A percentile compares a stretch with the other conserved stretches of the same genome.
Evolutionary conservation across 2,888 invertebrate species (phyloP).

Genomic region (Laspeyria flexula): DNA sequence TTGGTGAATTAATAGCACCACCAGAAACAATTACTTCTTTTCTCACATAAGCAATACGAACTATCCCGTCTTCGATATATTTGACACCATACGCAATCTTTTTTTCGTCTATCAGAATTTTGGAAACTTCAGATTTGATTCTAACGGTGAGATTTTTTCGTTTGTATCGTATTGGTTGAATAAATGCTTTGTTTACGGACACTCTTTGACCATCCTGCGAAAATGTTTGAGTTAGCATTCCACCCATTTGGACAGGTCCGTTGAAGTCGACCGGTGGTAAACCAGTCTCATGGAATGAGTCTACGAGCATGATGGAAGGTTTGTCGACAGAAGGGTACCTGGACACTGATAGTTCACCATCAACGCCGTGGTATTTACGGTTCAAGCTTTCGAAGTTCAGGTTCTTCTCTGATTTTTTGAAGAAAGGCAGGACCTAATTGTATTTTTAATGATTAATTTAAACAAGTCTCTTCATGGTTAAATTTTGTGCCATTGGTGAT

Average conservation of each 20-base stretch:
- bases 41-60: conserved; percentile 56
- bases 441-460: not conserved
- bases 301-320: conserved; percentile 81
- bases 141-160: conserved; percentile 80
- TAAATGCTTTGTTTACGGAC: conserved; percentile 88
- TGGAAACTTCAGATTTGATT: conserved; percentile 80
- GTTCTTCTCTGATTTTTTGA: conserved; percentile 88
- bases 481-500: too few relatives aligned
- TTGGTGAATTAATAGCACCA: conserved; percentile 66
- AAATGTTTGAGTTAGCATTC: conserved; percentile 85
- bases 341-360: conserved; percentile 87
- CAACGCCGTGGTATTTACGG: conserved; percentile 84
- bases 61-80: conserved; percentile 49
- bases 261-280: conserved; percentile 85
- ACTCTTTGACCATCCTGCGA: conserved; percentile 83
- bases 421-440: conserved; percentile 51
- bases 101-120: conserved; percentile 83
- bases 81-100: conserved; percentile 64
- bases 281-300: conserved; percentile 86
- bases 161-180: conserved; percentile 86
- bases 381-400: conserved; percentile 78
- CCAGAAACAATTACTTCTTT: conserved; percentile 69
- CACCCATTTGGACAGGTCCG: conserved; percentile 81
- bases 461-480: not conserved
- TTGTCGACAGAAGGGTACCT: conserved; percentile 86